Percentiles rank a stretch among this genome's conserved stretches.
Evolutionary conservation across 2,797 vertebrate genomes (phyloP).

Genomic region (Aphelocoma californica): DNA sequence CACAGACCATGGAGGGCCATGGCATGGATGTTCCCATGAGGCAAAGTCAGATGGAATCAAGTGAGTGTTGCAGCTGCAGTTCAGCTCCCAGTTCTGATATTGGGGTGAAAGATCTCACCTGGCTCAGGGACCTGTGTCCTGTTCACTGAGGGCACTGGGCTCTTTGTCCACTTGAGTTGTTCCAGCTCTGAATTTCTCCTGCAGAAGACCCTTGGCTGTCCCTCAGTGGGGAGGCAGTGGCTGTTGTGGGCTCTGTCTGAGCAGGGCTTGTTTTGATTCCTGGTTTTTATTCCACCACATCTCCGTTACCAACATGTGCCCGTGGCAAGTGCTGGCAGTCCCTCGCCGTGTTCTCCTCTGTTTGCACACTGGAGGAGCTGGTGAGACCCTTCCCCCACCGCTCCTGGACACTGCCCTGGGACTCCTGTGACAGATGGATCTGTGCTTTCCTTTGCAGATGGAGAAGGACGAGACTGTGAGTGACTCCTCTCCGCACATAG

Average conservation of each 20-base stretch:
- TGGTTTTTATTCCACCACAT: rapidly evolving
- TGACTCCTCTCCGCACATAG: constrained; percentile 96
- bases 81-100: neutral
- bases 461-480: constrained; percentile 97
- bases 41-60: neutral
- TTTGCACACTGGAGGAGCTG: neutral
- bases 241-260: neutral
- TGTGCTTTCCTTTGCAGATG: constrained; percentile 78
- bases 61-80: no score
- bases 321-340: rapidly evolving
- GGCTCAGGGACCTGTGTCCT: neutral
- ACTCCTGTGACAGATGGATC: neutral
- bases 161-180: rapidly evolving
- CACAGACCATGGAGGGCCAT: neutral
- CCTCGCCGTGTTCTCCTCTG: rapidly evolving
- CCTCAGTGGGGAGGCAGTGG: neutral
- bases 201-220: neutral
- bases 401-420: neutral
- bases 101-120: neutral
- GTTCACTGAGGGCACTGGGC: rapidly evolving
- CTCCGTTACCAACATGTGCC: rapidly evolving
- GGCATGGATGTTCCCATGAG: rapidly evolving
- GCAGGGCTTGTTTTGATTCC: neutral
- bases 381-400: neutral
- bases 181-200: neutral